Evolutionary conservation across 2,113 vertebrate genomes (phyloP).

Genomic region (Pterocles gutturalis): DNA sequence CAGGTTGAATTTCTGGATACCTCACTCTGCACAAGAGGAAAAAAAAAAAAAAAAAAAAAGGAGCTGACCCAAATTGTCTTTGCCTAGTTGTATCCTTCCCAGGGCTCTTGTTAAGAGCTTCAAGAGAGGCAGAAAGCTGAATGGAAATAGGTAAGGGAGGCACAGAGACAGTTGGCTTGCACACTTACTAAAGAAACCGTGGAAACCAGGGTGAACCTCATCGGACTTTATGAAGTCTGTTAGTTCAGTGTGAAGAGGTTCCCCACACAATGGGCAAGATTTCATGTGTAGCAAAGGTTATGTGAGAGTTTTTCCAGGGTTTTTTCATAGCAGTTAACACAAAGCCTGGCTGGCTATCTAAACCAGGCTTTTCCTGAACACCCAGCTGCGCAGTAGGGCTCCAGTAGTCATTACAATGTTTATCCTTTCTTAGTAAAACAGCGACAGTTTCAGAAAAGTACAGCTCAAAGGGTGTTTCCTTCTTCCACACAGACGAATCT

Average conservation of each 20-base stretch:
- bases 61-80: neutral
- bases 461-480: neutral
- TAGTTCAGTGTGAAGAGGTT: neutral
- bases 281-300: neutral
- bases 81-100: neutral
- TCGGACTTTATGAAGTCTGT: neutral
- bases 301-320: neutral
- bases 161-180: neutral
- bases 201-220: neutral
- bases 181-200: neutral
- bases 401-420: neutral
- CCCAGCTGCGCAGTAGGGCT: neutral
- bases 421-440: neutral
- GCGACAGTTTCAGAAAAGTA: neutral
- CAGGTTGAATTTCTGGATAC: neutral
- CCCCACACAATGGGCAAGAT: neutral
- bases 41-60: neutral
- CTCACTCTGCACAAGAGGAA: neutral
- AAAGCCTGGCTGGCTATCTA: neutral
- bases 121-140: neutral
- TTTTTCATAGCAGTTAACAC: neutral
- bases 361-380: neutral
- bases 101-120: neutral
- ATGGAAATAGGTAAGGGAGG: neutral
- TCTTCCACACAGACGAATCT: neutral